These are phyloP conservation scores for Scopus umbretta DNA, from an alignment of 2,113 vertebrate species.

Conservation along the genomic window DNA sequence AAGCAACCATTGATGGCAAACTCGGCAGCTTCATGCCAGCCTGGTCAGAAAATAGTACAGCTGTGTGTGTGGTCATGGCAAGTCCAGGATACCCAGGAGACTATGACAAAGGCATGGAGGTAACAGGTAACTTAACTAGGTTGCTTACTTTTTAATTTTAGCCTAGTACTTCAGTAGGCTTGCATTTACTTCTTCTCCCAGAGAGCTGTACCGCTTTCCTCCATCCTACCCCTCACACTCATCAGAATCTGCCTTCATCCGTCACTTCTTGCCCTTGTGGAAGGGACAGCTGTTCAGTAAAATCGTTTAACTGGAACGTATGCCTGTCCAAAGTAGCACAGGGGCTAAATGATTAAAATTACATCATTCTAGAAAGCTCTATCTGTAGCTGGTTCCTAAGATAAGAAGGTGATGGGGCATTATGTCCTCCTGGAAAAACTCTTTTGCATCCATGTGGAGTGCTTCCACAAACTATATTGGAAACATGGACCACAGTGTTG, in stretches of 20 bases:
- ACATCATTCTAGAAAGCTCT: not conserved
- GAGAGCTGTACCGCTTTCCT: not conserved
- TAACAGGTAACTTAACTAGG: slow-evolving; percentile 71
- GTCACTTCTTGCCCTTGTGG: not conserved
- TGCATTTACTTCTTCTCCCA: not conserved
- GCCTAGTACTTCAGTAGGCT: not conserved
- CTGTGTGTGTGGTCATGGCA: slow-evolving; percentile 85
- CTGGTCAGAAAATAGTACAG: slow-evolving; percentile 77
- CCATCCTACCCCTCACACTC: not conserved
- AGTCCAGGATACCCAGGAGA: slow-evolving; percentile 79
- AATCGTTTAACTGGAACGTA: not conserved
- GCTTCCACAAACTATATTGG: not conserved
- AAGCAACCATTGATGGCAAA: slow-evolving; percentile 73
- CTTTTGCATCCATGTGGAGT: not conserved
- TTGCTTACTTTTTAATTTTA: not conserved
- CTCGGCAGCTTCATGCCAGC: slow-evolving; percentile 72
- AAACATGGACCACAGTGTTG: not conserved
- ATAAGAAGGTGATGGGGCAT: not conserved
- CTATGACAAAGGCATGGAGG: slow-evolving; percentile 76
- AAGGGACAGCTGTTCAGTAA: not conserved
- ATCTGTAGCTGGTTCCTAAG: not conserved
- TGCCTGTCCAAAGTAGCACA: not conserved
- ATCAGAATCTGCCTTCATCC: not conserved
- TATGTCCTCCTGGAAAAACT: not conserved
- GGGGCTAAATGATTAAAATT: not conserved